Conservation (phyloP, 2,888 invertebrate genomes). For the Timema cristinae region DNA sequence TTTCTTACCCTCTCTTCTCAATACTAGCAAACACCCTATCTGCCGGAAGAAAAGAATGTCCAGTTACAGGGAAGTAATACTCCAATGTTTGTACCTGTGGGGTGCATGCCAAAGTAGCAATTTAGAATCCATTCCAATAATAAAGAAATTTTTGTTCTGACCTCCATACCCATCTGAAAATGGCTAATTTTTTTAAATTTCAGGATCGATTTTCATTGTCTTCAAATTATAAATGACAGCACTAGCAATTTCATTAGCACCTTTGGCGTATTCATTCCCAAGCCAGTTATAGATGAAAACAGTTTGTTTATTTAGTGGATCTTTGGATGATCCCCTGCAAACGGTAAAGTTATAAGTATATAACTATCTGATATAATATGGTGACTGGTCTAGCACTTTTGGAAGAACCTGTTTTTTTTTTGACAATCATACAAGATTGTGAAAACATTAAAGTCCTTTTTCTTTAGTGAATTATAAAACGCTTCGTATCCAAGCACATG, state of each 20-base stretch:
- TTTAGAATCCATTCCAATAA: not conserved
- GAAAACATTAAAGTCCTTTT: too few relatives aligned
- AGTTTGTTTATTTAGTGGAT: not conserved
- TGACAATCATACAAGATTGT: not conserved
- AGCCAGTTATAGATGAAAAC: not conserved
- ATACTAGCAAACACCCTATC: too few relatives aligned
- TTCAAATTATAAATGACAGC: not conserved
- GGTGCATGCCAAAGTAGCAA: not conserved
- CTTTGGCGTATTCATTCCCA: not conserved
- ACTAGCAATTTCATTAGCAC: not conserved
- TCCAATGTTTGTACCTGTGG: conserved; percentile 4
- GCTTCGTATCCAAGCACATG: not conserved
- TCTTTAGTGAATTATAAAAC: not conserved
- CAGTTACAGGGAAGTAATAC: not conserved
- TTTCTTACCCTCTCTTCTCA: not conserved
- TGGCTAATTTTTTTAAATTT: not conserved
- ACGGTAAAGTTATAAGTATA: not conserved
- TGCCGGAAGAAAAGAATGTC: not conserved
- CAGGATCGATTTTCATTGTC: not conserved
- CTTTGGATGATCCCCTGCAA: not conserved
- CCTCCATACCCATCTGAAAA: conserved; percentile 1
- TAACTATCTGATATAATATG: not conserved
- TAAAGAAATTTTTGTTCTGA: not conserved
- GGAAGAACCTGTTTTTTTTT: not conserved
- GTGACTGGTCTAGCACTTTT: not conserved